Evolutionary conservation across 1,140 invertebrate genomes (phyloP), one percentile per base, ranked within the genome.

Genomic region (Caerostris darwini): DNA sequence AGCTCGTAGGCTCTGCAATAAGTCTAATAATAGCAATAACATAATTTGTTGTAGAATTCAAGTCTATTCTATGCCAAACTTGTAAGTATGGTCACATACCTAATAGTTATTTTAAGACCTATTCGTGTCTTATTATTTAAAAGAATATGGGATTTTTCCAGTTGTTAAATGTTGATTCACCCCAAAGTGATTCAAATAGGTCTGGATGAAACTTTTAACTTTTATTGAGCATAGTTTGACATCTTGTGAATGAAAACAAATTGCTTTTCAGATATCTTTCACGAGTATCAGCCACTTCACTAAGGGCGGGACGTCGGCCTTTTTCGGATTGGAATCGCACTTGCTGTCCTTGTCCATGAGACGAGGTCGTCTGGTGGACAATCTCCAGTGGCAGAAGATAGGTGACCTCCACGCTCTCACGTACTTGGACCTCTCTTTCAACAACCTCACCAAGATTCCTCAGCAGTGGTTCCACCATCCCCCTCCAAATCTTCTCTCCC

Each of bases 281-380:
- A 71, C 85, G 6, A 71, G 57, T 14, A 94, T 94, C 34, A 88
- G 85, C 10, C 92, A 89, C 57, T 94, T 94, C n/a, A 94, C 92
- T 0, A 19, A 64, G 58, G 92, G 67, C 3, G 92, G 92, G 12
- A 19, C 54, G 5, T 94, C 92, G 10, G 92, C 92, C 2, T 94
- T 94, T 14, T 94, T 10, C 64, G 86, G 92, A 3, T 58, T 61
- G 10, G 92, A 94, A 34, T 53, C 34, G 0, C 12, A 89, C 34
- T 57, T 94, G 7, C 19, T 59, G 6, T 89, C 86, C 2, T 17
- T 94, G 5, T 88, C 92, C 0, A 94, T 94, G 92, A 59, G 92
- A 59, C 64, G 86, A n/a, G 87, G 92, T 3, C n/a, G 14, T 53
- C 69, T 94, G 7, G 67, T 57, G 2, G 67, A 94, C 34, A 14